Evolutionary conservation across 2,888 invertebrate species (phyloP).

Genomic region (Lumbricus terrestris): DNA sequence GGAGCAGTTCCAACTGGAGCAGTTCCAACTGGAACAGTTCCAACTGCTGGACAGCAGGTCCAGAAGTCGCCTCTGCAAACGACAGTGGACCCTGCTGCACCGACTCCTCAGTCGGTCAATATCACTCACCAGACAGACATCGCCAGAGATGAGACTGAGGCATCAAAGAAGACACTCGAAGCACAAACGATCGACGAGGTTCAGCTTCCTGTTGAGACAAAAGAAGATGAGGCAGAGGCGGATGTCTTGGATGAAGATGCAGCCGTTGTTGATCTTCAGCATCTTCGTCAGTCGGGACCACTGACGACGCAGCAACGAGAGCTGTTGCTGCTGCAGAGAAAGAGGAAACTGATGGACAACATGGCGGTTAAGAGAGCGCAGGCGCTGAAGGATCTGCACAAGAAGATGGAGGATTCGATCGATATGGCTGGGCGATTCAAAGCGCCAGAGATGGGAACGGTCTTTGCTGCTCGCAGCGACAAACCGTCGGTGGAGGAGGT

Average conservation of each 20-base stretch:
- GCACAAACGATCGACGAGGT: neutral
- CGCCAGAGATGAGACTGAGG: neutral
- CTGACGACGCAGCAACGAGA: neutral
- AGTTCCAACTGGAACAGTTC: neutral
- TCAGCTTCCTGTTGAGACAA: neutral
- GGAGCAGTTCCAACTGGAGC: neutral
- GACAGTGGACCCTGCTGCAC: neutral
- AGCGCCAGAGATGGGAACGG: neutral
- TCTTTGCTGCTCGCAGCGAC: neutral
- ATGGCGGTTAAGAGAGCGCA: conserved; percentile 18
- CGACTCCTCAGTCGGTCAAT: neutral
- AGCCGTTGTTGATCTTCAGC: neutral
- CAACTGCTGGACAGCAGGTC: neutral
- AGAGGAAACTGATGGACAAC: conserved; percentile 16
- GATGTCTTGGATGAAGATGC: neutral
- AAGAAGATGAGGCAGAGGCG: neutral
- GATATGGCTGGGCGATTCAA: neutral
- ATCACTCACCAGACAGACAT: neutral
- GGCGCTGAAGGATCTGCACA: neutral
- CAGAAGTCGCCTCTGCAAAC: neutral
- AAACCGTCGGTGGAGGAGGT: neutral
- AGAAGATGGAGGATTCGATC: conserved; percentile 10
- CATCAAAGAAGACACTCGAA: neutral
- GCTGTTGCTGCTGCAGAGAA: neutral
- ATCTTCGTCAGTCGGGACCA: neutral